Conservation (phyloP, 2,113 vertebrate genomes). For the Laticauda laticaudata region DNA sequence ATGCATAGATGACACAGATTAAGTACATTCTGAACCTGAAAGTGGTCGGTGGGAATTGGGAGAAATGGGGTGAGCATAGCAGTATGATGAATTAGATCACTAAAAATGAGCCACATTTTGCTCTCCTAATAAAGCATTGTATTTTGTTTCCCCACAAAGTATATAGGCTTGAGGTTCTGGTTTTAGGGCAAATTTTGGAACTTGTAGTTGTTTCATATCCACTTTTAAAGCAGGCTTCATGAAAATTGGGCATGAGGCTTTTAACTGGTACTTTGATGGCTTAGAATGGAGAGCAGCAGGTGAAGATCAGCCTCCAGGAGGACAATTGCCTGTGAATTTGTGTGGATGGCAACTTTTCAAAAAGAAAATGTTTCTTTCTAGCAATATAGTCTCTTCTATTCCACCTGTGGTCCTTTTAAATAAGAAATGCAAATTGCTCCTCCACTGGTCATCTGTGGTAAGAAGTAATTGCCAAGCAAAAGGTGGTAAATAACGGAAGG, state of each 20-base stretch:
- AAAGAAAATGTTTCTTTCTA: not conserved
- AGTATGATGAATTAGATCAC: not conserved
- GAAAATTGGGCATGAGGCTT: not conserved
- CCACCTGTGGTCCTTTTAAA: constrained; percentile 24
- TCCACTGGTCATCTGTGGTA: constrained; percentile 29
- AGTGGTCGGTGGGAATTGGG: not conserved
- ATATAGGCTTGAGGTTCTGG: not conserved
- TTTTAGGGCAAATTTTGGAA: not conserved
- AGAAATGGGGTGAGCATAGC: not conserved
- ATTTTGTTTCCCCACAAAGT: not conserved
- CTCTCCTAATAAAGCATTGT: not conserved
- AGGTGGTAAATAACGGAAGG: not conserved
- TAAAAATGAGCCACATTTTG: not conserved
- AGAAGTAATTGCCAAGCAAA: constrained; percentile 26
- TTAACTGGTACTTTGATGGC: not conserved
- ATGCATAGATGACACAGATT: not conserved
- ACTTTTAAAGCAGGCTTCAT: not conserved
- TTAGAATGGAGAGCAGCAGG: not conserved
- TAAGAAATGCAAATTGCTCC: constrained; percentile 25
- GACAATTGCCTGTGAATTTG: not conserved
- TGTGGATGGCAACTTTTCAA: not conserved
- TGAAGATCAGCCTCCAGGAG: not conserved
- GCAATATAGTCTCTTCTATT: not conserved
- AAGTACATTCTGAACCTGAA: not conserved
- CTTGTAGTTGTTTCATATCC: not conserved